Conservation (phyloP, 1,140 invertebrate genomes). For the Branchinecta lindahli region DNA sequence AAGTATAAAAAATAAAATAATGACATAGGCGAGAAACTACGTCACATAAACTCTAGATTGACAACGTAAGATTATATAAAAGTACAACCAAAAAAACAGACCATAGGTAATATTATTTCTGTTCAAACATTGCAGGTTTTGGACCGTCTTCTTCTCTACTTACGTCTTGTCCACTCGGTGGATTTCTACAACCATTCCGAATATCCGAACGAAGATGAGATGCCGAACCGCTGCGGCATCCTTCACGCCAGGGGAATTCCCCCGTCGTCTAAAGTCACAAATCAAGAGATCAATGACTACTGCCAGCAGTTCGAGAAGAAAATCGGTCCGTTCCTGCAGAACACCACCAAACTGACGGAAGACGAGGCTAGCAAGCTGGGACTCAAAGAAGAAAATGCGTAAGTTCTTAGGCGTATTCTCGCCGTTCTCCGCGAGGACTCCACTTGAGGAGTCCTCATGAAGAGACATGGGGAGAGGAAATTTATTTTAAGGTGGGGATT, state of each 20-base stretch:
- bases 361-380: conserved; percentile 75
- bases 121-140: conserved; percentile 46
- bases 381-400: conserved; percentile 63
- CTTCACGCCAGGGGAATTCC: conserved; percentile 85
- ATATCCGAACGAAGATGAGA: conserved; percentile 98
- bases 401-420: conserved; percentile 31
- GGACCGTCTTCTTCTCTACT: conserved; percentile 73
- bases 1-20: too few relatives aligned
- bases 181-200: conserved; percentile 99
- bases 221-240: conserved; percentile 97
- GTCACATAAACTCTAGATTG: too few relatives aligned
- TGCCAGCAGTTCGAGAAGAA: conserved; percentile 66
- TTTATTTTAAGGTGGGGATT: too few relatives aligned
- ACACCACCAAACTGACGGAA: conserved; percentile 45
- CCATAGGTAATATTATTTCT: too few relatives aligned
- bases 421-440: conserved; percentile 15
- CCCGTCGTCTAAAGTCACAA: conserved; percentile 51
- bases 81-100: too few relatives aligned
- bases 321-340: conserved; percentile 69
- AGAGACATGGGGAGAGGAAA: too few relatives aligned
- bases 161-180: conserved; percentile 92
- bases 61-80: too few relatives aligned
- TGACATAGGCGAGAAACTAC: too few relatives aligned
- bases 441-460: too few relatives aligned
- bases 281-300: conserved; percentile 56